Evolutionary conservation across 2,113 vertebrate species (phyloP), one percentile per base, ranked within the genome.

Genomic region (Trachemys scripta): DNA sequence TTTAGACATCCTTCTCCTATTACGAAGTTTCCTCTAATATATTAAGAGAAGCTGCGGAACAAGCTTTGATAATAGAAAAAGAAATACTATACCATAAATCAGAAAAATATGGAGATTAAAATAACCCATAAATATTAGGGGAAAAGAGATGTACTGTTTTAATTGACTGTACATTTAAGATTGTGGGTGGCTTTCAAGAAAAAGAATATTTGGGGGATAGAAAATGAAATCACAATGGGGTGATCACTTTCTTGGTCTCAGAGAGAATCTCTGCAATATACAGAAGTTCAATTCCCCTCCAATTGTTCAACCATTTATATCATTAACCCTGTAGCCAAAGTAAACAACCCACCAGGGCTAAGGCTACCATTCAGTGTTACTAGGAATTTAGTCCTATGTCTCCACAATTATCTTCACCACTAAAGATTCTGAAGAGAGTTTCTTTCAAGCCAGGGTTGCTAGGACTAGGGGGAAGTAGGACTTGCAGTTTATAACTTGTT

Each of bases 171-270:
- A 91, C 49, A 1, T 7, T 10, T 54, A 80, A 87, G 38, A 88
- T 85, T 0, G 84, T 88, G 53, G 72, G 84, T 94, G 54, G 49
- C 84, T 96, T 93, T 96, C 49, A 47, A 5, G 69, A 85, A 94
- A 97, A 95, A 94, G 93, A 96, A 94, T 87, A 89, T 97, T 13
- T 62, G 47, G 56, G 83, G 54, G 29, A 57, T 84, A 95, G 84
- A 93, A 95, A 97, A 97, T 92, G 92, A 95, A 96, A 96, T 45
- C 75, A 88, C 93, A 89, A 82, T 22, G 93, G 84, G 54, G 86
- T 93, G 84, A 94, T 89, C 82, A 83, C 95, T 80, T 82, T 92
- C 76, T 84, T 92, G 90, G 92, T 89, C 92, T 83, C 91, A 93
- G 92, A 97, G 83, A 89, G 85, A 93, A 92, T 87, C 69, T 79